phyloP scores from a whole-genome alignment of 2,797 vertebrate genomes.

The Tokudaia muenninki region DNA sequence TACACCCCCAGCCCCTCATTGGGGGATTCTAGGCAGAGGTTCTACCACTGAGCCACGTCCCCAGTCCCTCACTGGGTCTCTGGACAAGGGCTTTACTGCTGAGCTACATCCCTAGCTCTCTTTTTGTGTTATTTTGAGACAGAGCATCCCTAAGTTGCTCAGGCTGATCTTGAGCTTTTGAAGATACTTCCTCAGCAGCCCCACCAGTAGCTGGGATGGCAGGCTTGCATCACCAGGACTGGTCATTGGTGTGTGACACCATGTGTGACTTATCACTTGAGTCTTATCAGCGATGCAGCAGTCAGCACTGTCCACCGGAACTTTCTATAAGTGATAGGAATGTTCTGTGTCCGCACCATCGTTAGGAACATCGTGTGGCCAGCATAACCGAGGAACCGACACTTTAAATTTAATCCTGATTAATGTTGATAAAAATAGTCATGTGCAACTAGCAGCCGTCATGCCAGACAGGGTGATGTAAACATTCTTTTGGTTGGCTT shows the following conservation, averaged over 20 bases:
- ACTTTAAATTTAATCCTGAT: neutral
- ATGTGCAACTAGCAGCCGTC: neutral
- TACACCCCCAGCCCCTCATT: too few relatives aligned
- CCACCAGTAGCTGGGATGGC: neutral
- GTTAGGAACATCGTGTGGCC: neutral
- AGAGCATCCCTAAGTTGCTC: neutral
- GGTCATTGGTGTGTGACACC: neutral
- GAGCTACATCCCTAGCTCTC: neutral
- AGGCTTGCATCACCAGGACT: neutral
- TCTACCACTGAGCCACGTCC: neutral
- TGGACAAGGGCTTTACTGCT: neutral
- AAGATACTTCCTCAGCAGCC: neutral
- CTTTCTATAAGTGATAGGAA: neutral
- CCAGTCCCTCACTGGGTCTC: neutral
- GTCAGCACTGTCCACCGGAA: neutral
- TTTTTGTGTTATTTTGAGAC: neutral
- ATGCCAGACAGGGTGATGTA: neutral
- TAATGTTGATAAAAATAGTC: conserved; percentile 31
- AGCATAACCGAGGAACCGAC: neutral
- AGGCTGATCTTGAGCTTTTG: neutral
- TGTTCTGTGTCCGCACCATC: neutral
- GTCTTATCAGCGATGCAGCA: neutral
- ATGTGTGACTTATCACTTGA: neutral
- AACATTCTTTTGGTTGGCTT: neutral
- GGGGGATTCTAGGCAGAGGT: too few relatives aligned